These are phyloP conservation scores for Netelia fuscicornis DNA, from an alignment of 2,888 invertebrate species.

Conservation along the genomic window DNA sequence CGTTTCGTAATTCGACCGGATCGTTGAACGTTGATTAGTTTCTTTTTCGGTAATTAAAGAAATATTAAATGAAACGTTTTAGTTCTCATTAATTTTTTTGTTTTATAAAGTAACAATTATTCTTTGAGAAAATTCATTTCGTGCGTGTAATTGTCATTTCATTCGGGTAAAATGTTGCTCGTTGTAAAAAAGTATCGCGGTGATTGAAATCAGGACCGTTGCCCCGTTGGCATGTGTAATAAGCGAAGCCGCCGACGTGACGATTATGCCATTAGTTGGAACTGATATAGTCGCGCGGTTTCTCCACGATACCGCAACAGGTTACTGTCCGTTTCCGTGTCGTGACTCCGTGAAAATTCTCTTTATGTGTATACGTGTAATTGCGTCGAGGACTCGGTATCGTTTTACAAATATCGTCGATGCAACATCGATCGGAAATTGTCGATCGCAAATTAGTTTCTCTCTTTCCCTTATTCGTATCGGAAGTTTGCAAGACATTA, in stretches of 20 bases:
- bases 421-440: not conserved
- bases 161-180: not conserved
- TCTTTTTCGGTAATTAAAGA: no score
- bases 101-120: not conserved
- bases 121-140: not conserved
- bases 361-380: not conserved
- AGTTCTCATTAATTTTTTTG: not conserved
- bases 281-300: slow-evolving; percentile 47
- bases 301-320: slow-evolving; percentile 38
- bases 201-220: slow-evolving; percentile 4
- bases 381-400: not conserved
- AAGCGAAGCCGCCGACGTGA: slow-evolving; percentile 18
- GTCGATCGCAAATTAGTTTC: slow-evolving; percentile 9
- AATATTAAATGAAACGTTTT: not conserved
- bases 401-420: slow-evolving; percentile 7
- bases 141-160: not conserved
- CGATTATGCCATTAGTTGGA: slow-evolving; percentile 46
- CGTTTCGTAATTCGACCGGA: no score
- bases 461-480: not conserved
- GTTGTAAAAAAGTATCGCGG: not conserved
- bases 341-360: not conserved
- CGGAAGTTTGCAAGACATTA: no score
- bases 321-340: slow-evolving; percentile 31
- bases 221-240: slow-evolving; percentile 25
- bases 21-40: no score